A percentile compares a stretch with the other conserved stretches of the same genome.
Evolutionary conservation across 2,113 vertebrate species (phyloP).

Genomic region (Ammodytes marinus): DNA sequence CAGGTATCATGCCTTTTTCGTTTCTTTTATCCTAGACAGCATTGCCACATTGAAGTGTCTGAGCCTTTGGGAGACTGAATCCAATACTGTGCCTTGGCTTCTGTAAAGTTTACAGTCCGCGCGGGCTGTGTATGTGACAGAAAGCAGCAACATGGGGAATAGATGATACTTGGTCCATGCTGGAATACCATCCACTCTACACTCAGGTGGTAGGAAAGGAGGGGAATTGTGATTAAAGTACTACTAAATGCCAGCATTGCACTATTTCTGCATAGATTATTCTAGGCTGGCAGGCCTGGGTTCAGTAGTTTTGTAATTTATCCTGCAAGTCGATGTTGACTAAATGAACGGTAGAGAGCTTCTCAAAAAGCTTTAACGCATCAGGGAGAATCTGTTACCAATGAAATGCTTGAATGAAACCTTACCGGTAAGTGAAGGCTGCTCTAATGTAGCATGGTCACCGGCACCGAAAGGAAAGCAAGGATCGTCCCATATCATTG

Average conservation of each 20-base stretch:
- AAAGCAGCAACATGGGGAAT: conserved; percentile 30
- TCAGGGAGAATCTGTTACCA: conserved; percentile 49
- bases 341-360: background rate
- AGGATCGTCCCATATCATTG: conserved; percentile 36
- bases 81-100: conserved; percentile 84
- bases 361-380: conserved; percentile 36
- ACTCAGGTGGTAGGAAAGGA: conserved; percentile 63
- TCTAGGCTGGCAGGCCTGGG: background rate
- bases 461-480: conserved; percentile 34
- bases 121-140: conserved; percentile 30
- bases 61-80: conserved; percentile 50
- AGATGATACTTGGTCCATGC: conserved; percentile 17
- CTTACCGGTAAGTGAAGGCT: conserved; percentile 7
- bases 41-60: conserved; percentile 25
- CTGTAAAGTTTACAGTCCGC: conserved; percentile 51
- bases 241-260: conserved; percentile 27
- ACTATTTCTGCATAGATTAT: conserved; percentile 43
- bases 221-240: background rate
- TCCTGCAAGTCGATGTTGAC: conserved; percentile 9
- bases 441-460: conserved; percentile 14
- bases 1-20: conserved; percentile 10
- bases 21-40: conserved; percentile 1
- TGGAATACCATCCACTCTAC: conserved; percentile 48
- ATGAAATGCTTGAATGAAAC: conserved; percentile 31
- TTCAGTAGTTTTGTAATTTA: conserved; percentile 36